These are phyloP conservation scores for Chrysolina americana DNA, from an alignment of 2,888 invertebrate species.

Conservation along the genomic window DNA sequence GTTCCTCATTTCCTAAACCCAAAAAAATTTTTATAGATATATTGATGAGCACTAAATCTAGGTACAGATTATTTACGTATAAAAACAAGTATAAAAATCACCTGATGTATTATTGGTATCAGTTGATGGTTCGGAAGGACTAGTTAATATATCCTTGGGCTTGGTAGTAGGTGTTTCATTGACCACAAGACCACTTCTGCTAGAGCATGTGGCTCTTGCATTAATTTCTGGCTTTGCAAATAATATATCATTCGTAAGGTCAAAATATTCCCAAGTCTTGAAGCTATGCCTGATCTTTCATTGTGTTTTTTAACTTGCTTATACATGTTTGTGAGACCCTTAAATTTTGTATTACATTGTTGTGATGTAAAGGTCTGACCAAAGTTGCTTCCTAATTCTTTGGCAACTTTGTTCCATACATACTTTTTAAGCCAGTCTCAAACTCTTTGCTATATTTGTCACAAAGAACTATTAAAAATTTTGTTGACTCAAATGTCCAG, in stretches of 20 bases:
- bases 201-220: too few relatives aligned
- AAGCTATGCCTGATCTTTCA: constrained; percentile 8
- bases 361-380: constrained; percentile 15
- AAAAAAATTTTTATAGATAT: background rate
- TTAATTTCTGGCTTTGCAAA: constrained; percentile 18
- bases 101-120: background rate
- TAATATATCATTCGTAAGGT: background rate
- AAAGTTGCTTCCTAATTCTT: constrained; percentile 17
- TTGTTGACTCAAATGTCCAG: too few relatives aligned
- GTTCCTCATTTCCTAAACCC: too few relatives aligned
- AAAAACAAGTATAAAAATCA: background rate
- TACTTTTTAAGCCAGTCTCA: constrained; percentile 22
- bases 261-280: constrained; percentile 3
- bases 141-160: constrained; percentile 4
- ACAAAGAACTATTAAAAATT: too few relatives aligned
- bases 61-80: background rate
- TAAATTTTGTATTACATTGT: constrained; percentile 31
- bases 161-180: constrained; percentile 2
- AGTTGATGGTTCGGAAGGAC: background rate
- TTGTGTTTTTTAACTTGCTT: too few relatives aligned
- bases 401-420: constrained; percentile 28
- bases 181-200: constrained; percentile 5
- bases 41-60: background rate
- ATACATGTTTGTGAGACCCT: constrained; percentile 25
- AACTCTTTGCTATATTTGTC: too few relatives aligned